These are phyloP conservation scores for Labrus mixtus DNA, from an alignment of 2,113 vertebrate genomes.

Conservation along the genomic window DNA sequence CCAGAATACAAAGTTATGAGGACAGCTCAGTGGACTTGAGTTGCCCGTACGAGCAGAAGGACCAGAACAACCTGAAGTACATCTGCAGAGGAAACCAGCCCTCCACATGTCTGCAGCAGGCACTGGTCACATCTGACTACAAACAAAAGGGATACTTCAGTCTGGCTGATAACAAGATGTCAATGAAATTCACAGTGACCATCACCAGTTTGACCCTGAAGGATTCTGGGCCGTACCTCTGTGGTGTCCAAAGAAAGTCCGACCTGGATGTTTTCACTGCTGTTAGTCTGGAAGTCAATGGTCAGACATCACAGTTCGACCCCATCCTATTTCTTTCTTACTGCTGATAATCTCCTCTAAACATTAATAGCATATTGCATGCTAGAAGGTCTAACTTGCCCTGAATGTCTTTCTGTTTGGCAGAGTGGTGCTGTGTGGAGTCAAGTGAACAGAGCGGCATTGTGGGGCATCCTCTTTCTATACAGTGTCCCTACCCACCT, in stretches of 20 bases:
- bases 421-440: slow-evolving; percentile 58
- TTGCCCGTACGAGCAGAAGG: neutral
- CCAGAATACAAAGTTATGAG: neutral
- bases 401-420: neutral
- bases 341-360: no score
- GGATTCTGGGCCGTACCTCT: slow-evolving; percentile 48
- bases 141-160: neutral
- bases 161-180: neutral
- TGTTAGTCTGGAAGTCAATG: slow-evolving; percentile 53
- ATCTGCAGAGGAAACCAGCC: slow-evolving; percentile 37
- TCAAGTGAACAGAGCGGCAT: neutral
- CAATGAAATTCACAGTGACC: slow-evolving; percentile 5
- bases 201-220: slow-evolving; percentile 16
- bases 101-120: slow-evolving; percentile 53
- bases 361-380: no score
- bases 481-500: slow-evolving; percentile 51
- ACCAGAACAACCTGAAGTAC: slow-evolving; percentile 41
- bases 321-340: no score
- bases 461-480: neutral
- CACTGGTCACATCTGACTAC: slow-evolving; percentile 15
- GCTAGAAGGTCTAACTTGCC: no score
- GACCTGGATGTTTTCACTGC: slow-evolving; percentile 53
- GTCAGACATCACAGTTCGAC: slow-evolving; percentile 19
- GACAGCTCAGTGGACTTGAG: slow-evolving; percentile 21
- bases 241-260: slow-evolving; percentile 34